Conservation (phyloP, 2,888 invertebrate species). For the Drosophila macrospina region DNA sequence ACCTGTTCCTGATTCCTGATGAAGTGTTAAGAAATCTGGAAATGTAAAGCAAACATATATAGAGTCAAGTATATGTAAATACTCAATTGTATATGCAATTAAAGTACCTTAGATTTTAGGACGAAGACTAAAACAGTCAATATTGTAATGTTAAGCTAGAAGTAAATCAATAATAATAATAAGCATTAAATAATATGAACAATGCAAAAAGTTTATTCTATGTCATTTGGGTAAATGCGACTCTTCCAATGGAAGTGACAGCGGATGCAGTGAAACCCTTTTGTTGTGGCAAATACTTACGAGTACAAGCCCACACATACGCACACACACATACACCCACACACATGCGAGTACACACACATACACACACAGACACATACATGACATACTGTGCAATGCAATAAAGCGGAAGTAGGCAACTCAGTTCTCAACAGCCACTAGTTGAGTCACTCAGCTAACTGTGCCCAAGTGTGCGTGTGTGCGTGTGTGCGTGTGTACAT, state of each 20-base stretch:
- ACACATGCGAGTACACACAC: no score
- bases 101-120: neutral
- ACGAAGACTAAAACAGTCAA: neutral
- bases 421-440: conserved; percentile 57
- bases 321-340: conserved; percentile 10
- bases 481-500: conserved; percentile 25
- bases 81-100: no score
- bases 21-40: no score
- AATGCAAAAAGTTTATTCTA: conserved; percentile 50
- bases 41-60: no score
- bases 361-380: conserved; percentile 8
- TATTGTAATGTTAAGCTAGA: neutral
- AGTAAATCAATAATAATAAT: neutral
- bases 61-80: no score
- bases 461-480: conserved; percentile 21
- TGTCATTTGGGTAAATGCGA: conserved; percentile 63
- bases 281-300: conserved; percentile 34
- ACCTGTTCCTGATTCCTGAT: no score
- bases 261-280: conserved; percentile 60
- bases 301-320: conserved; percentile 23
- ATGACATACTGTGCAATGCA: conserved; percentile 23
- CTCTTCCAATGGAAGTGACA: conserved; percentile 41
- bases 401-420: conserved; percentile 72
- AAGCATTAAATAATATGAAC: conserved; percentile 13
- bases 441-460: conserved; percentile 39